phyloP scores from a whole-genome alignment of 2,888 invertebrate genomes.

The Callimorpha dominula region DNA sequence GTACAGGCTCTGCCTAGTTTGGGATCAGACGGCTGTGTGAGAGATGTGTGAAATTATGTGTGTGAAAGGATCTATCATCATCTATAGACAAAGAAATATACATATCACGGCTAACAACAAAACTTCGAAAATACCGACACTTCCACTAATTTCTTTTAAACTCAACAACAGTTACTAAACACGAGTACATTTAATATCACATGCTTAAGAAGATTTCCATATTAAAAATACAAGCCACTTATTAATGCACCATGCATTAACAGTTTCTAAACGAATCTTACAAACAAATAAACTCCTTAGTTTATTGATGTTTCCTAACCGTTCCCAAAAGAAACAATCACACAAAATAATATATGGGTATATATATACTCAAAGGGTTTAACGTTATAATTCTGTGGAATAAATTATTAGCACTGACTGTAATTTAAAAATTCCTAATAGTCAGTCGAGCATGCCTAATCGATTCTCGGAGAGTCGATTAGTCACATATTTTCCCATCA shows the following conservation, averaged over 20 bases:
- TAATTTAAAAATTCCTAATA: conserved; percentile 41
- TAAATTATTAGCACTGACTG: conserved; percentile 38
- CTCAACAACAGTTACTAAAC: no score
- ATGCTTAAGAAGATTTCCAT: background rate
- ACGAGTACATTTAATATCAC: background rate
- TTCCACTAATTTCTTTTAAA: no score
- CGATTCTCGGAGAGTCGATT: conserved; percentile 47
- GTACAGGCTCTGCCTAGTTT: no score
- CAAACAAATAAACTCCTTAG: conserved; percentile 42
- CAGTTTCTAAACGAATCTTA: background rate
- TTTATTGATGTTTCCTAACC: conserved; percentile 36
- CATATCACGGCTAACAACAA: no score
- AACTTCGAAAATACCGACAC: no score
- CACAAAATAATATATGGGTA: conserved; percentile 16
- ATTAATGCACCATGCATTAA: no score
- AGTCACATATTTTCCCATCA: conserved; percentile 38
- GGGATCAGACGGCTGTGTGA: no score
- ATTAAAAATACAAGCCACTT: background rate
- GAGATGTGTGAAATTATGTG: no score
- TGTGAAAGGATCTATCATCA: no score
- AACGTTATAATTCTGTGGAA: conserved; percentile 40
- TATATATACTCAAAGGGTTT: conserved; percentile 25
- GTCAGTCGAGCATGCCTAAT: conserved; percentile 37
- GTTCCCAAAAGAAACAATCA: conserved; percentile 38
- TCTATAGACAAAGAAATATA: no score